Percentiles rank a stretch among this genome's conserved stretches.
These are phyloP conservation scores for Chelidonichthys spinosus DNA, from an alignment of 2,797 vertebrate genomes.

Conservation along the genomic window DNA sequence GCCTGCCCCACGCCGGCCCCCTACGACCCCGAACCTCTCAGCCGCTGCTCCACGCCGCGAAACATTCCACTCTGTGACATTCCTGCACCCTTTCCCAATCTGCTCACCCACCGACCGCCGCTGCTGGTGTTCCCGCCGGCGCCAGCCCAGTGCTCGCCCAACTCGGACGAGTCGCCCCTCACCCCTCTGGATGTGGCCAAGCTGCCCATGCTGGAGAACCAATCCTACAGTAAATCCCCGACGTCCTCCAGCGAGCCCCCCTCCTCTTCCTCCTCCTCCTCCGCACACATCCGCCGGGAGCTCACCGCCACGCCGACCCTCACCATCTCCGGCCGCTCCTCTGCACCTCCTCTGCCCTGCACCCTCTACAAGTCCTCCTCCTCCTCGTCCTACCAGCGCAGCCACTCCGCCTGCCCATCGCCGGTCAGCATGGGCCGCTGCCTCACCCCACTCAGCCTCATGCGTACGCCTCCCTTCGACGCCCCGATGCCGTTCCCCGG, in stretches of 20 bases:
- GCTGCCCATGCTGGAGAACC: constrained; percentile 93
- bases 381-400: constrained; percentile 89
- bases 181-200: constrained; percentile 95
- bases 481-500: constrained; percentile 83
- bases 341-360: constrained; percentile 94
- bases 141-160: constrained; percentile 96
- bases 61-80: constrained; percentile 95
- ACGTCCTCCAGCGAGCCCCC: constrained; percentile 87
- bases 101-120: constrained; percentile 95
- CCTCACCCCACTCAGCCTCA: constrained; percentile 97
- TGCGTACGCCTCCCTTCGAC: constrained; percentile 95
- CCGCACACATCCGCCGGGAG: constrained; percentile 89
- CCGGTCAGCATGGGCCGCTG: constrained; percentile 97
- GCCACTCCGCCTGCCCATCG: constrained; percentile 96
- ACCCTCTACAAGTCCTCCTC: constrained; percentile 93
- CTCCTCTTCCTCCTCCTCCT: constrained; percentile 82
- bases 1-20: constrained; percentile 95
- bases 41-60: constrained; percentile 91
- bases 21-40: constrained; percentile 92
- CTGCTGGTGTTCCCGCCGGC: constrained; percentile 97
- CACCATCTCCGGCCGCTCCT: constrained; percentile 89
- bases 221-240: constrained; percentile 93
- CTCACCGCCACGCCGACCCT: constrained; percentile 90
- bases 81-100: constrained; percentile 97
- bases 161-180: constrained; percentile 97